Base-by-base conservation (phyloP, 2,888 invertebrate species). In the Amaurobius ferox region DNA sequence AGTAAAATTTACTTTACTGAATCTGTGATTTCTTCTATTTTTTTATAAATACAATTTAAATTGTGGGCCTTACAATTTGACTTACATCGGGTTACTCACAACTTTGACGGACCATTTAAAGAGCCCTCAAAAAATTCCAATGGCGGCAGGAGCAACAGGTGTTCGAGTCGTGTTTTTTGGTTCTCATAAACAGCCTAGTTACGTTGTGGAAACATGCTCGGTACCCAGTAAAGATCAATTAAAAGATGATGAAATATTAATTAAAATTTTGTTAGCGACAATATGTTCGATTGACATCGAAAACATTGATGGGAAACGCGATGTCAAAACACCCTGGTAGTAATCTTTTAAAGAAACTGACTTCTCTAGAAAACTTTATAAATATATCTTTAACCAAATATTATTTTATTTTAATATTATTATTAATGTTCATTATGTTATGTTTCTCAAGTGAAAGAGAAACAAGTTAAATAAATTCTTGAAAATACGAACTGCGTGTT, bases 251-350 rank as follows among this genome's bases (percentile, higher is more conserved):
- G 88, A 88, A 61, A 80, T 88, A 13, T 39, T 88, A 29, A 71
- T 88, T 1, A 88, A 89, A 83, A 88, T 90, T 32, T 79, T 86
- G 16, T 68, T 88, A 13, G 87, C 90, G 9, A 89, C 90, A 0
- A 88, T 90, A 26, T 90, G 90, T 81, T 78, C 88, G 9, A 87
- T 88, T 19, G 90, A 90, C 70, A 81, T 89, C 11, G 88, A 89
- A 29, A 89, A 87, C 23, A 81, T 89, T 11, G 85, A 81, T 29
- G 90, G 90, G 3, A 85, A 85, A 74, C 86, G 89, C 19, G 87
- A 76, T 44, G 88, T 88, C 39, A 89, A 89, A 30, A 87, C 87
- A n/a, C 90, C 90, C 2, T 89, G 89, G 89, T 89, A 88, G 73
- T n/a, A n/a, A n/a, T n/a, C n/a, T n/a, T n/a, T n/a, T n/a, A n/a